Evolutionary conservation across 2,113 vertebrate genomes (phyloP).

Genomic region (Dermatemys mawii): DNA sequence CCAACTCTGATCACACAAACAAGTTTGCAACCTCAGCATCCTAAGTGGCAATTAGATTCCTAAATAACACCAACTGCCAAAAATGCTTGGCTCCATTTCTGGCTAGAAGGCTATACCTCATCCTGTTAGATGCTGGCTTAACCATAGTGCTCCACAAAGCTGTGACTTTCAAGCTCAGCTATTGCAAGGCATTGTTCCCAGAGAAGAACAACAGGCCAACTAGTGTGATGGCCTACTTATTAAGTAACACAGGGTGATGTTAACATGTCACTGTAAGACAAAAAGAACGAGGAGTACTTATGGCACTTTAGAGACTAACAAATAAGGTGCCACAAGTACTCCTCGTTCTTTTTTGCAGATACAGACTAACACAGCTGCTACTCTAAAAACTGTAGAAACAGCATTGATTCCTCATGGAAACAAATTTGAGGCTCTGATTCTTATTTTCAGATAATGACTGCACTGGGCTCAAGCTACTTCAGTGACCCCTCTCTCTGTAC

Average conservation of each 20-base stretch:
- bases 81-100: not conserved
- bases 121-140: not conserved
- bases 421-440: conserved; percentile 2
- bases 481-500: conserved; percentile 10
- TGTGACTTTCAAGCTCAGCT: not conserved
- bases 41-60: conserved; percentile 23
- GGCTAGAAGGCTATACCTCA: not conserved
- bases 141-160: not conserved
- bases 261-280: conserved; percentile 28
- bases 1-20: not conserved
- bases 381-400: no score
- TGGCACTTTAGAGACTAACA: no score
- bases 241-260: not conserved
- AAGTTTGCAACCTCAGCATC: conserved; percentile 7
- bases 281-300: no score
- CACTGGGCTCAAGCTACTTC: conserved; percentile 27
- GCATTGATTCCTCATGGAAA: conserved; percentile 11
- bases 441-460: conserved; percentile 39
- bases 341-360: no score
- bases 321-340: no score
- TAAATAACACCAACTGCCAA: not conserved
- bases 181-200: not conserved
- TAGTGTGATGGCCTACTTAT: not conserved
- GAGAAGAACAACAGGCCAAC: not conserved
- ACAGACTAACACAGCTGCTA: no score